Conservation (phyloP, 2,113 vertebrate species). For the Mormyrus iriodes region DNA sequence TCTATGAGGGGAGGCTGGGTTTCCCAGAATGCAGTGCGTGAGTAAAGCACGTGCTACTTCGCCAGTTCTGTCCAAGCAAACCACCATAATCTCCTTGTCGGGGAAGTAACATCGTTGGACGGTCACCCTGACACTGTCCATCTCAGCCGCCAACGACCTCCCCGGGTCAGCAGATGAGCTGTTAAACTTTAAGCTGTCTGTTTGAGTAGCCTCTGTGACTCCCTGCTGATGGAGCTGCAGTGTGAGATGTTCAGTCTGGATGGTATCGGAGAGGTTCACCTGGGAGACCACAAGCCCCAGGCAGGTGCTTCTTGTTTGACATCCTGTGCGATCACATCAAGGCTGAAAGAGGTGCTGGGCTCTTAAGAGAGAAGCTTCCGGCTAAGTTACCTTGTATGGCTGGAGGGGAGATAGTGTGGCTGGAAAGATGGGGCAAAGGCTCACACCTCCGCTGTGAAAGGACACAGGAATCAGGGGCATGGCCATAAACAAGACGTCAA, state of each 20-base stretch:
- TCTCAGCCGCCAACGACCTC: conserved; percentile 15
- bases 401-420: background rate
- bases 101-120: background rate
- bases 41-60: background rate
- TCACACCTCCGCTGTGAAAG: background rate
- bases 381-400: background rate
- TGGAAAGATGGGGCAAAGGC: background rate
- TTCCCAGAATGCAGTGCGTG: background rate
- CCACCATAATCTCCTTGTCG: background rate
- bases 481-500: too few species aligned
- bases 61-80: background rate
- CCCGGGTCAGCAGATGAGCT: background rate
- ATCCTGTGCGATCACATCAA: background rate
- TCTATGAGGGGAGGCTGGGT: background rate
- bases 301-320: background rate
- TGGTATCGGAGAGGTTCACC: background rate
- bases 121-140: background rate
- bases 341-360: background rate
- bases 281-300: background rate
- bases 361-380: background rate
- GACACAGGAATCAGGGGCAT: background rate
- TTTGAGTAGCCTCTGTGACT: background rate
- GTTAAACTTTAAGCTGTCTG: conserved; percentile 11
- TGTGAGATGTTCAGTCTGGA: background rate
- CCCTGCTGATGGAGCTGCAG: background rate